Conservation (phyloP, 2,113 vertebrate genomes). For the Syrrhaptes paradoxus region DNA sequence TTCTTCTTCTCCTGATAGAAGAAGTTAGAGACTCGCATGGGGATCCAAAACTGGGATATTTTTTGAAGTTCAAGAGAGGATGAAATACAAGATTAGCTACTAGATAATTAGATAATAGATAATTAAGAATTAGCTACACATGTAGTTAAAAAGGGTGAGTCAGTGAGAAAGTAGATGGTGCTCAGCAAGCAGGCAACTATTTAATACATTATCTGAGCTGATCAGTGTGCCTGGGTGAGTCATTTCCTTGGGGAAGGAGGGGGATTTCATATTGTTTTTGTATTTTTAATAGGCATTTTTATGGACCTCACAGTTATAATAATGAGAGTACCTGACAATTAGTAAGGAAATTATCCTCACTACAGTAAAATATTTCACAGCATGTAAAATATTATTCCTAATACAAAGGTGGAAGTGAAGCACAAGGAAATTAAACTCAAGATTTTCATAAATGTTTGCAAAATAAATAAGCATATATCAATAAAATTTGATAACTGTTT, state of each 20-base stretch:
- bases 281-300: constrained; percentile 63
- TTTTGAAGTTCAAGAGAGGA: constrained; percentile 27
- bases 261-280: constrained; percentile 38
- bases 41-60: background rate
- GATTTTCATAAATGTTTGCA: constrained; percentile 8
- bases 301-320: constrained; percentile 40
- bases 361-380: constrained; percentile 56
- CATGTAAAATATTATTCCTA: constrained; percentile 27
- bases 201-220: constrained; percentile 34
- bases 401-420: constrained; percentile 28
- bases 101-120: constrained; percentile 58
- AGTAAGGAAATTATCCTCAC: constrained; percentile 62
- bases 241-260: constrained; percentile 40
- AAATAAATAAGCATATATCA: constrained; percentile 37
- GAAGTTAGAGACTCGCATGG: background rate
- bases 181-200: constrained; percentile 30
- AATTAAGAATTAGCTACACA: constrained; percentile 49
- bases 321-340: constrained; percentile 65
- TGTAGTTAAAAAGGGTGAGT: constrained; percentile 47
- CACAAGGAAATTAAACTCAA: constrained; percentile 25
- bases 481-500: constrained; percentile 15
- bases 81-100: constrained; percentile 49
- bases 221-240: constrained; percentile 46
- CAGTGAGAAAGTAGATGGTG: constrained; percentile 19
- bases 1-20: background rate